Conservation (phyloP, 2,797 vertebrate species). For the Parotocinclus haroldoi region DNA sequence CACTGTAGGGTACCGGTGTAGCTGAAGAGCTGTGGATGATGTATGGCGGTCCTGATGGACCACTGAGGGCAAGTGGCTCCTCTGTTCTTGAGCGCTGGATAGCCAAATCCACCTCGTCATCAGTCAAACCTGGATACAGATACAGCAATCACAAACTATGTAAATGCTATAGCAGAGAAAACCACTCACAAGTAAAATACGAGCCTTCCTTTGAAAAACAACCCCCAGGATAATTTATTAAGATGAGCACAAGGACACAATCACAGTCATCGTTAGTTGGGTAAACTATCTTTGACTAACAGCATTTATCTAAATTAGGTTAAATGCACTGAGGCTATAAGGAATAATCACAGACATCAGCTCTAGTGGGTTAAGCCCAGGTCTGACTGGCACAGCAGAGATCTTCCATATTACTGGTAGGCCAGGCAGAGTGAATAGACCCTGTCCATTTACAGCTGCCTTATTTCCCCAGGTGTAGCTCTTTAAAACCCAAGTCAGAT, state of each 20-base stretch:
- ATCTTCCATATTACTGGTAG: conserved; percentile 73
- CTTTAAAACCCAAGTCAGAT: conserved; percentile 75
- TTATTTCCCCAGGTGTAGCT: conserved; percentile 81
- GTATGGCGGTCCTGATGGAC: conserved; percentile 60
- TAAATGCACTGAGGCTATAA: conserved; percentile 25
- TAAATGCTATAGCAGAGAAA: not conserved
- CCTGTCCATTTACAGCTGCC: conserved; percentile 74
- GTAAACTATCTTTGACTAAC: conserved; percentile 10
- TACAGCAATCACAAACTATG: conserved; percentile 21
- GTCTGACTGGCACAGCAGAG: conserved; percentile 37
- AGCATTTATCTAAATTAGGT: conserved; percentile 9
- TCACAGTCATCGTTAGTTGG: not conserved
- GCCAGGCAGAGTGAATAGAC: conserved; percentile 73
- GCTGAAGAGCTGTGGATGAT: conserved; percentile 70
- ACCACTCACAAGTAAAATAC: not conserved
- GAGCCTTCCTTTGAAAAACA: too few relatives aligned
- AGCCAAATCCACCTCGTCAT: conserved; percentile 93
- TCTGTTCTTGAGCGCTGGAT: conserved; percentile 86
- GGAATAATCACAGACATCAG: conserved; percentile 4
- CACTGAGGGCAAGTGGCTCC: conserved; percentile 67
- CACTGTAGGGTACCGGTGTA: conserved; percentile 73
- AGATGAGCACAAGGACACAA: not conserved
- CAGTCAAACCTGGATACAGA: conserved; percentile 82
- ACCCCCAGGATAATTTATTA: too few relatives aligned
- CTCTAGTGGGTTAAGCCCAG: not conserved